Evolutionary conservation across 1,140 invertebrate genomes (phyloP), one percentile per base, ranked within the genome.

Genomic region (Drosophila watanabei): DNA sequence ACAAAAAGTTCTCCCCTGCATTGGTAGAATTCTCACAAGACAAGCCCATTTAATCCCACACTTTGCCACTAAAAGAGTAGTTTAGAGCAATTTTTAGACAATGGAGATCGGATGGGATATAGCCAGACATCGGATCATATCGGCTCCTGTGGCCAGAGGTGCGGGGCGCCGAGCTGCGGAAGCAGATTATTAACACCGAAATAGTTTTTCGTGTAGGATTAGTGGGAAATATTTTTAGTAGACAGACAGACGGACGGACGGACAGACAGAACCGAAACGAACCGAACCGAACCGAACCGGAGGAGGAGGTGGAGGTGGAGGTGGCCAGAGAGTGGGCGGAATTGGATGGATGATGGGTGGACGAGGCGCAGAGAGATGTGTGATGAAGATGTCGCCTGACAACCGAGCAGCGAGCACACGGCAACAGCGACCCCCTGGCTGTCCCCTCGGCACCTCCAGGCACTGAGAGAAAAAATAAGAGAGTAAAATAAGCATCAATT

Each of bases 171-270:
- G 72, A 43, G 33, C 66, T 75, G 63, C 48, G 72, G 77, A 80
- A 72, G 72, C 73, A 62, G 82, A 85, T 85, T 85, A 73, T 85
- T 77, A 81, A 80, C 68, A 65, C 75, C 68, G 60, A 85, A 85
- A 85, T 86, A 86, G 64, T 82, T 85, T 80, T 65, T 63, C 64
- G 79, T 86, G 82, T 86, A 60, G 82, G 82, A 85, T 85, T 85
- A 85, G 79, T 75, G 79, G 80, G 68, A 75, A 85, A 86, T 86
- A 85, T 86, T 79, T 82, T 65, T 58, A 61, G 62, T 45, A 33
- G 48, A 46, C 33, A 39, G 68, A 20, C 24, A 35, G 32, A 66
- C 69, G 37, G 41, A 30, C 20, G 10, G 45, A 28, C 5, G 13
- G 48, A 33, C 32, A 49, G 28, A 62, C 63, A 46, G 32, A 46